Conservation (phyloP, 2,113 vertebrate species). For the Tichodroma muraria region DNA sequence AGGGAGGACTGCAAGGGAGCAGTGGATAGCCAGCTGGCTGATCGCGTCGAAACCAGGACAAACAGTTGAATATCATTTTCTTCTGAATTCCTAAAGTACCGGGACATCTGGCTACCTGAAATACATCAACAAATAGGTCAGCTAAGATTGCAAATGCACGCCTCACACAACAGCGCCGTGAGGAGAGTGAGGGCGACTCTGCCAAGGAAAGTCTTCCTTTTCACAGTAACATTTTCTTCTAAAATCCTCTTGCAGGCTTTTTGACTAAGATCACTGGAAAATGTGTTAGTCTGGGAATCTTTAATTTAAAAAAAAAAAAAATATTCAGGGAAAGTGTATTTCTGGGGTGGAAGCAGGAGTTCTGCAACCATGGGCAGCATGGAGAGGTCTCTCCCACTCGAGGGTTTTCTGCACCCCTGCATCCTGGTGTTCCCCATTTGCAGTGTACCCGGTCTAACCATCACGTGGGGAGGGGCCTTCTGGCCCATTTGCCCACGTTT, state of each 20-base stretch:
- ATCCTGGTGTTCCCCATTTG: not conserved
- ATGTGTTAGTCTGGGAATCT: not conserved
- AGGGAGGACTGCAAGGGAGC: slow-evolving; percentile 17
- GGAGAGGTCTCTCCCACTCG: not conserved
- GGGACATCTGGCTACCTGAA: slow-evolving; percentile 62
- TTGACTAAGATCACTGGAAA: not conserved
- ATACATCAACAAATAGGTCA: slow-evolving; percentile 54
- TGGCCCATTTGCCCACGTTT: not conserved
- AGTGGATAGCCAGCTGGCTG: slow-evolving; percentile 41
- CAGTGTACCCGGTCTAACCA: not conserved
- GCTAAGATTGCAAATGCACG: not conserved
- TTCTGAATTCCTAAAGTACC: slow-evolving; percentile 41
- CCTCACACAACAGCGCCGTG: not conserved
- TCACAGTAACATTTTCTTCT: slow-evolving; percentile 4
- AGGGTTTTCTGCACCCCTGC: not conserved
- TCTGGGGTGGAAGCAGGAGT: not conserved
- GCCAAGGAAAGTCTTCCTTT: slow-evolving; percentile 26
- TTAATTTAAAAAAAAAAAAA: not conserved
- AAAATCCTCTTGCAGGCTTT: slow-evolving; percentile 15
- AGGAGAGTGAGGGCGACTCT: not conserved
- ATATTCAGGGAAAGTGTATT: not conserved
- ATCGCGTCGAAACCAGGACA: not conserved
- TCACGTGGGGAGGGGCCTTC: fast-evolving
- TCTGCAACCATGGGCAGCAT: fast-evolving
- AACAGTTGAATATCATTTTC: slow-evolving; percentile 49